Evolutionary conservation across 2,888 invertebrate genomes (phyloP).

Genomic region (Drosophila fulvimacula): DNA sequence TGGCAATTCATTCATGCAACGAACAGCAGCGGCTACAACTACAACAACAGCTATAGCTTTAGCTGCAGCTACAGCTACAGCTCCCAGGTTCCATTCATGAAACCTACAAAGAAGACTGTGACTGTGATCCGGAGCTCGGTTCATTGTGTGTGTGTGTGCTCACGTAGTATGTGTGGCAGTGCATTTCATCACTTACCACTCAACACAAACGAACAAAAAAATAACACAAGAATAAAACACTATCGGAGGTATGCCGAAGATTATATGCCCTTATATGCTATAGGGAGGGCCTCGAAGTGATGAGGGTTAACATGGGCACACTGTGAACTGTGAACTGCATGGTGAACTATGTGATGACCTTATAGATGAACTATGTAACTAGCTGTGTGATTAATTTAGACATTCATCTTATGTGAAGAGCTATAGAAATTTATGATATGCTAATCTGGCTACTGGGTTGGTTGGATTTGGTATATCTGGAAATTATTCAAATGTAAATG

Average conservation of each 20-base stretch:
- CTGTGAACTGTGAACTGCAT: neutral
- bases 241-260: neutral
- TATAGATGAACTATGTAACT: neutral
- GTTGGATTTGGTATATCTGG: too few species aligned
- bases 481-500: neutral
- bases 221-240: neutral
- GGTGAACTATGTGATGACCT: neutral
- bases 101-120: conserved; percentile 36
- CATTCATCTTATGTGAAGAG: neutral
- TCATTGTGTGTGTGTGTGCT: conserved; percentile 31
- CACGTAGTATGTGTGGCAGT: conserved; percentile 31
- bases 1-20: conserved; percentile 63
- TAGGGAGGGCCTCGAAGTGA: neutral
- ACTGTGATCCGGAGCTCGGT: conserved; percentile 32
- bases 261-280: neutral
- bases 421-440: neutral
- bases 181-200: conserved; percentile 56
- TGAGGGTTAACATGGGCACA: neutral
- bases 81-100: conserved; percentile 54
- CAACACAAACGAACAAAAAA: conserved; percentile 28
- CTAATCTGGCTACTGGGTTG: too few species aligned
- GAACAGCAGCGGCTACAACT: conserved; percentile 8
- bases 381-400: neutral
- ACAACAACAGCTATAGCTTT: neutral
- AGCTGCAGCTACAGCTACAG: conserved; percentile 18